Percentiles rank a stretch among this genome's conserved stretches.
Evolutionary conservation across 92 coral and sea anemone genomes (phyloP).

Genomic region (Phymanthus crucifer): DNA sequence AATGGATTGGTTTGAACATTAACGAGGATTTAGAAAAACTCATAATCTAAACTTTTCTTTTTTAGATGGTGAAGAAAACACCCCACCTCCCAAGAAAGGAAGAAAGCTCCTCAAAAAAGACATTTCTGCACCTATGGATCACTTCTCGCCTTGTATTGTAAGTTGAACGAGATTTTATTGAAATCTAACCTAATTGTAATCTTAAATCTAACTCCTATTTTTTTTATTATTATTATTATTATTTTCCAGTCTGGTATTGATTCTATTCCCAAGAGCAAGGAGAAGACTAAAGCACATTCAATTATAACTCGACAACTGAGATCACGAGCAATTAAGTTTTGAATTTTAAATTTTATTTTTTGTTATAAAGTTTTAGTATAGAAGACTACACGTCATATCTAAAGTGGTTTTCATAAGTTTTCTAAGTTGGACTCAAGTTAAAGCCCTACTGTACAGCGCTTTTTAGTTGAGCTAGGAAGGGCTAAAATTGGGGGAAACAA

Average conservation of each 20-base stretch:
- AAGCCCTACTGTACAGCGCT: too few species aligned
- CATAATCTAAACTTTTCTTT: too few species aligned
- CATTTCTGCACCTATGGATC: conserved; percentile 34
- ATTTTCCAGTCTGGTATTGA: background rate
- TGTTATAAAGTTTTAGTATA: background rate
- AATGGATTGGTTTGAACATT: background rate
- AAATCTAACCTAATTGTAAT: background rate
- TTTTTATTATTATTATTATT: too few species aligned
- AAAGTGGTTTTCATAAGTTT: too few species aligned
- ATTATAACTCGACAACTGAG: conserved; percentile 82
- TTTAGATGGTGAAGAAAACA: conserved; percentile 10
- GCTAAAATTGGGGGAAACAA: too few species aligned
- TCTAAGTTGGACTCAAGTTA: too few species aligned
- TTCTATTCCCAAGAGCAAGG: conserved; percentile 30
- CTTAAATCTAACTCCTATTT: background rate
- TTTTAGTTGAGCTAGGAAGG: too few species aligned
- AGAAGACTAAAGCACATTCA: conserved; percentile 40
- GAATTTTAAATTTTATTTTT: background rate
- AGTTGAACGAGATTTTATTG: background rate
- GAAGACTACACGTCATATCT: too few species aligned
- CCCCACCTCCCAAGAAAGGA: conserved; percentile 16
- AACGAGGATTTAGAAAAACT: too few species aligned
- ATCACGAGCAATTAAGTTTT: conserved; percentile 54
- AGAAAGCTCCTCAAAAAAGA: conserved; percentile 28
- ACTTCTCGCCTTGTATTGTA: conserved; percentile 26